Conservation (phyloP, 2,797 vertebrate genomes). For the Mormyrus proboscirostris region DNA sequence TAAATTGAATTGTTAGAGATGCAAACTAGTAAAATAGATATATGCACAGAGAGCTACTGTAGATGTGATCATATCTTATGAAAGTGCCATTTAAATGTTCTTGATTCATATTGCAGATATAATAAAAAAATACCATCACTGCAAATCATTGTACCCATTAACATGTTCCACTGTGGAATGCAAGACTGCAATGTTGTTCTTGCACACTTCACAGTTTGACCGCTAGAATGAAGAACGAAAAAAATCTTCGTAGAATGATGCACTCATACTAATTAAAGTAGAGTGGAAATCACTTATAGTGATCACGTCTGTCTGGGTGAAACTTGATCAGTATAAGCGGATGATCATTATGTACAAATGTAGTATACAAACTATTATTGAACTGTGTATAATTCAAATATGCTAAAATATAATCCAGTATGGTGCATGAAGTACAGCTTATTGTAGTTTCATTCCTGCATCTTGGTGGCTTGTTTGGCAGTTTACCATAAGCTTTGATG, state of each 20-base stretch:
- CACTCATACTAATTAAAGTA: background rate
- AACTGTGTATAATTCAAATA: background rate
- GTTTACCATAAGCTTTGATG: background rate
- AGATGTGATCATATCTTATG: background rate
- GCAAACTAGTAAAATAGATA: background rate
- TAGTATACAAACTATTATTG: background rate
- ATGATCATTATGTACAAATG: background rate
- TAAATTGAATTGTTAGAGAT: background rate
- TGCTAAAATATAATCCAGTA: background rate
- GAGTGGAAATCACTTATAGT: background rate
- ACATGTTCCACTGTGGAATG: background rate
- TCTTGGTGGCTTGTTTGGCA: background rate
- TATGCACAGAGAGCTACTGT: background rate
- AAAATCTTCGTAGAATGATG: background rate
- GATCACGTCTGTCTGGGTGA: background rate
- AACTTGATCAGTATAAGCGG: background rate
- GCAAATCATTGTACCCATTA: background rate
- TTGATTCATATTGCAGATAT: background rate
- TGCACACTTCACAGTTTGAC: background rate
- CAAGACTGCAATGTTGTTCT: background rate
- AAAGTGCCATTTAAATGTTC: background rate
- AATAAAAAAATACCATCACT: background rate
- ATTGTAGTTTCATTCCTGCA: background rate
- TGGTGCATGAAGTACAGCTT: background rate
- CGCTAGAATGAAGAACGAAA: background rate